phyloP scores from a whole-genome alignment of 1,140 invertebrate species.

The Coenobita brevimanus region DNA sequence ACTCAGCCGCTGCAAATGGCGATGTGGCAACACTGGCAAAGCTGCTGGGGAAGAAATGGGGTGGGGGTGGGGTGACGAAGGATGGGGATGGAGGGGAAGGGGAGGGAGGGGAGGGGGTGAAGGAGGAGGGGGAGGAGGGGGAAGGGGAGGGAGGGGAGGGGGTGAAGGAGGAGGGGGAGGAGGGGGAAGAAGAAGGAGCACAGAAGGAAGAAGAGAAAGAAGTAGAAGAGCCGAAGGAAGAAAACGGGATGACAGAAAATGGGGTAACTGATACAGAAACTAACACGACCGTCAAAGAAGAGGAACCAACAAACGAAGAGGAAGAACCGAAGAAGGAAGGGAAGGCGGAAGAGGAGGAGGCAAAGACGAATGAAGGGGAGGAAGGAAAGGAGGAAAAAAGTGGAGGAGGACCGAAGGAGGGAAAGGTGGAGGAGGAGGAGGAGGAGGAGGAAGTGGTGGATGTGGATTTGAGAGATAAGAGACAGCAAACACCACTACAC shows the following conservation, averaged over 20 bases:
- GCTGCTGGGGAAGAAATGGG: neutral
- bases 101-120: neutral
- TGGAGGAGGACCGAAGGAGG: neutral
- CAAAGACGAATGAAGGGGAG: too few relatives aligned
- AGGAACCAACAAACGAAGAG: neutral
- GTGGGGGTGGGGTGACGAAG: neutral
- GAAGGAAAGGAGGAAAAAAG: neutral
- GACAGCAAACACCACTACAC: slow-evolving; percentile 34
- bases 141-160: neutral
- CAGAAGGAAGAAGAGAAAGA: neutral
- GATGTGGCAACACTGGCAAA: neutral
- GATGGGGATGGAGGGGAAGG: neutral
- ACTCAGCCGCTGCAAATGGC: neutral
- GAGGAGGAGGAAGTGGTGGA: neutral
- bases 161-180: neutral
- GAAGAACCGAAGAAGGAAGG: neutral
- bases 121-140: neutral
- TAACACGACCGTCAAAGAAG: neutral
- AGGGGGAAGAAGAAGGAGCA: neutral
- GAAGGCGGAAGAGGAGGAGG: neutral
- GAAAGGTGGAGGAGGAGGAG: neutral
- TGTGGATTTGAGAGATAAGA: slow-evolving; percentile 15
- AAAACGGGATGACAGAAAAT: neutral
- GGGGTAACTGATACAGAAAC: neutral
- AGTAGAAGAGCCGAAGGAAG: neutral